Base-by-base conservation (phyloP, 2,888 invertebrate species). In the Nomada ferruginata region DNA sequence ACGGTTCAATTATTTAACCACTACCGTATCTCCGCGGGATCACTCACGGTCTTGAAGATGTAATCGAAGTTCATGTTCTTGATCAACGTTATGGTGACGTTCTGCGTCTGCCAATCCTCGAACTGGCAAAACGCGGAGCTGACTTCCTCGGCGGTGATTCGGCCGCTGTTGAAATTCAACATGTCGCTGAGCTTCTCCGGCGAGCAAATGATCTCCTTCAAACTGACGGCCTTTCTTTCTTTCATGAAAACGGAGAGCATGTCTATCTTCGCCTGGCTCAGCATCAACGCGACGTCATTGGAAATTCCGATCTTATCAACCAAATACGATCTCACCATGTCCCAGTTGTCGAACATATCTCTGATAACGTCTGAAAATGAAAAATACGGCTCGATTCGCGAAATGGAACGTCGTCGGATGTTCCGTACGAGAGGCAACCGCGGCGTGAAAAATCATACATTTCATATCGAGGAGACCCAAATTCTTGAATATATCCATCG, bases 111-210 rank as follows among this genome's bases (percentile, higher is more conserved):
- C 0, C 92, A 89, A 29, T 95, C 94, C 1, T 89, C 85, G n/a
- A 95, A 84, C 0, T 91, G 93, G 63, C 95, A 95, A 89, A 95
- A 94, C 90, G 94, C 94, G 0, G 94, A 93, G 5, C 93, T 91
- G n/a, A 95, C 92, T 15, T 92, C 90, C 53, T 91, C 89, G n/a
- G 90, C 88, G 55, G 87, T 90, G 29, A 90, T 86, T 55, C 83
- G 69, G 18, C 82, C 79, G 23, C 80, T 77, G 55, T 89, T 87
- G 55, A 93, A 91, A 76, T 87, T 88, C 68, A 94, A 77, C 84
- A 93, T 91, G 15, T 90, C 90, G 42, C 84, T 76, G 42, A 93
- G 88, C 82, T 92, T 90, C 60, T 90, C 76, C 10, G 92, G 88
- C 29, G 92, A 91, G 76, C 93, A 93, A 72, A 93, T 89, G 11